Conservation (phyloP, 2,888 invertebrate species). For the Aelia acuminata region DNA sequence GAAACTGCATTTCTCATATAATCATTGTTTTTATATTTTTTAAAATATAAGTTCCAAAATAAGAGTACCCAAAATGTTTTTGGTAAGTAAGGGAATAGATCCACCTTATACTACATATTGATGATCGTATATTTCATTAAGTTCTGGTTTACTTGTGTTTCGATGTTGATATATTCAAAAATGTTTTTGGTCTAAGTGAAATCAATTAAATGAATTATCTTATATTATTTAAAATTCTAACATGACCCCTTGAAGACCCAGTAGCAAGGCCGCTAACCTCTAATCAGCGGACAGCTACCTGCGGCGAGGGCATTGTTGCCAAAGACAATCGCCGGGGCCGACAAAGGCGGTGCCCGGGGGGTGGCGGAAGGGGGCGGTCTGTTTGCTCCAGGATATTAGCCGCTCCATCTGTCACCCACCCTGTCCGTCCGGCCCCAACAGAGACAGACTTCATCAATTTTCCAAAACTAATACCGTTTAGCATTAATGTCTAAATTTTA, state of each 20-base stretch:
- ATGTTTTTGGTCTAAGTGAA: too few species aligned
- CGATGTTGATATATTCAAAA: too few species aligned
- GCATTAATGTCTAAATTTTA: neutral
- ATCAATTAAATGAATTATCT: too few species aligned
- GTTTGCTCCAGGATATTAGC: neutral
- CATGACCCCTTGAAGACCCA: neutral
- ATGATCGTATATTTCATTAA: too few species aligned
- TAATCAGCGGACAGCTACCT: constrained; percentile 45
- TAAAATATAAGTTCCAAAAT: too few species aligned
- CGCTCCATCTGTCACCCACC: constrained; percentile 36
- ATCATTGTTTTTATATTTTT: too few species aligned
- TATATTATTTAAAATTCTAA: too few species aligned
- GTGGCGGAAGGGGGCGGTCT: constrained; percentile 51
- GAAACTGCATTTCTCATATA: too few species aligned
- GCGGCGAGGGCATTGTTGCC: constrained; percentile 37
- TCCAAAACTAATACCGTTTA: neutral
- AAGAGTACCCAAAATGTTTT: too few species aligned
- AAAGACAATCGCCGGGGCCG: neutral
- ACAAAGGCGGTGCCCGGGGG: constrained; percentile 22
- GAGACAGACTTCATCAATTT: neutral
- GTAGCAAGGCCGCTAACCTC: neutral
- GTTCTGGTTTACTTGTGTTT: too few species aligned
- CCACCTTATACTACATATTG: too few species aligned
- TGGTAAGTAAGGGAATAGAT: too few species aligned
- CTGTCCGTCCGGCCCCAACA: neutral